A percentile compares a stretch with the other conserved stretches of the same genome.
phyloP scores from a whole-genome alignment of 2,113 vertebrate genomes.

The Alligator sinensis region DNA sequence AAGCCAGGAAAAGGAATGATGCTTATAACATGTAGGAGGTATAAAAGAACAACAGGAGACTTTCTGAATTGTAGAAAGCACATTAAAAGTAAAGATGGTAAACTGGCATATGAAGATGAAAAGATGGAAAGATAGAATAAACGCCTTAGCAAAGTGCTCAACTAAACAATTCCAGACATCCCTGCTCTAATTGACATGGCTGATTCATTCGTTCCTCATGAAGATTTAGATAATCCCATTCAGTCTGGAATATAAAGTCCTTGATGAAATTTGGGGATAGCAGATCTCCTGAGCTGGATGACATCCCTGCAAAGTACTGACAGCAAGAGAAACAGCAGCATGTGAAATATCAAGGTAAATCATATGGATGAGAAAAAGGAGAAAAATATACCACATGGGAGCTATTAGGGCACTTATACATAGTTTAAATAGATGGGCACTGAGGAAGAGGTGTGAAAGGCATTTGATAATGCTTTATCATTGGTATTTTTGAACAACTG shows the following conservation, averaged over 20 bases:
- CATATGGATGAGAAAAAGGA: too few relatives aligned
- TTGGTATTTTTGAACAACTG: neutral
- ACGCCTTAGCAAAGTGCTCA: slow-evolving; percentile 15
- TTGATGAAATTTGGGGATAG: slow-evolving; percentile 21
- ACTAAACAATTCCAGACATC: slow-evolving; percentile 44
- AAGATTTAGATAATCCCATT: slow-evolving; percentile 56
- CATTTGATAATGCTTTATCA: slow-evolving; percentile 50
- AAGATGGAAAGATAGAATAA: neutral
- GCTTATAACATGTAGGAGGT: neutral
- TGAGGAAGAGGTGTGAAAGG: slow-evolving; percentile 37
- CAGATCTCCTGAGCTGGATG: neutral
- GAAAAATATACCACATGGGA: too few relatives aligned
- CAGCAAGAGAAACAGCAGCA: too few relatives aligned
- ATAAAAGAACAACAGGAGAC: slow-evolving; percentile 41
- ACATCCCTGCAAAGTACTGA: slow-evolving; percentile 9
- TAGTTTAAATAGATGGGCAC: neutral
- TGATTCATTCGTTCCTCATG: slow-evolving; percentile 53
- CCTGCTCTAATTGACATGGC: slow-evolving; percentile 56
- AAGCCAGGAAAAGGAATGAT: neutral
- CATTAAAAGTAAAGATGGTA: slow-evolving; percentile 9
- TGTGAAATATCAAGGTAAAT: too few relatives aligned
- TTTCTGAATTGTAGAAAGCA: slow-evolving; percentile 34
- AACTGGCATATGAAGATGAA: slow-evolving; percentile 38
- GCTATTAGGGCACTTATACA: too few relatives aligned
- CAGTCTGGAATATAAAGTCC: slow-evolving; percentile 46